Evolutionary conservation across 64 coral and sea anemone genomes (phyloP), one percentile per base, ranked within the genome.

Genomic region (Pocillopora verrucosa): DNA sequence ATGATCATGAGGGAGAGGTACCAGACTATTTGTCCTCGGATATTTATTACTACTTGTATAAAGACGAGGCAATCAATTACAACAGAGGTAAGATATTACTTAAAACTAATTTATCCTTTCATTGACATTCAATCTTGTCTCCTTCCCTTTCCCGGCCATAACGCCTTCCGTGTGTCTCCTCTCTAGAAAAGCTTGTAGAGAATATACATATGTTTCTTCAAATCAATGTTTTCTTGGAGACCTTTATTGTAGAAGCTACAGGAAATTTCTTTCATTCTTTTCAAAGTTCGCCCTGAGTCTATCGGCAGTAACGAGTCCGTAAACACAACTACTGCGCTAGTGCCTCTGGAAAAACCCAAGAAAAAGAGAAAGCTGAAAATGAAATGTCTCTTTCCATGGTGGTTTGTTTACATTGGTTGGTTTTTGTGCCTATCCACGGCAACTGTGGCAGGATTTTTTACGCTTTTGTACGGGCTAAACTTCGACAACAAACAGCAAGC

Each of bases 401-500:
- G 97, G 97, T 99, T 98, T 76, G 91, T 99, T 17, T 93, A 90
- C 58, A 76, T 95, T 17, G 97, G 73, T 0, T 99, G 97, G 97
- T 80, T 89, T 58, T n/a, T 99, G 58, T 95, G 94, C 38, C 56
- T 99, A 24, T 45, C 74, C 11, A 86, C 86, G 4, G 76, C 88
- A 16, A 20, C 19, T 13, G 69, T 70, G 0, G 88, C 97, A 2
- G 94, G 58, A 1, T 91, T 95, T 59, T 99, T 99, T 73, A 95
- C 94, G 2, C 64, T 99, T 1, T 61, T 95, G 10, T 99, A 91
- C 59, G 97, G 97, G 57, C 58, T 93, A 5, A 80, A 72, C 14
- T 93, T 95, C 20, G 63, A 92, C 13, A 68, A 60, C 5, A 26
- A 70, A 80, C 78, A 87, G 77, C 97, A 99, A 73, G 84, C 93